Evolutionary conservation across 2,113 vertebrate species (phyloP).

Genomic region (Narcine bancroftii): DNA sequence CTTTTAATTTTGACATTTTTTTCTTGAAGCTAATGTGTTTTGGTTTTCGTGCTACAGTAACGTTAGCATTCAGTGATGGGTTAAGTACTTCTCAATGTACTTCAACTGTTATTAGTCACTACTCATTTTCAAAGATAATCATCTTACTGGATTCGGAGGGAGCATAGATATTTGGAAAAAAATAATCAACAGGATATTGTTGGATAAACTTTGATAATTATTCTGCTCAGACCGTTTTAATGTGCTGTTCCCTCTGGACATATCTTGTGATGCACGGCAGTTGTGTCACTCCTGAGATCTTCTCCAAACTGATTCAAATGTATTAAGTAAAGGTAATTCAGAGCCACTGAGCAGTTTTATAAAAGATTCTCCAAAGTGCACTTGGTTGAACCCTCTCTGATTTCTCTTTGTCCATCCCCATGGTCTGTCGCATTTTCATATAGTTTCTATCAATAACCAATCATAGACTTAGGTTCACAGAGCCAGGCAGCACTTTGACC

Average conservation of each 20-base stretch:
- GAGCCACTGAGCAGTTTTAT: not conserved
- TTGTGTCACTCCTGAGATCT: not conserved
- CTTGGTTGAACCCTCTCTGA: not conserved
- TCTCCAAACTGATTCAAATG: not conserved
- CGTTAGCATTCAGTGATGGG: not conserved
- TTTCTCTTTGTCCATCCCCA: not conserved
- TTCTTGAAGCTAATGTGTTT: constrained; percentile 5
- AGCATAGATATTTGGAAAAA: not conserved
- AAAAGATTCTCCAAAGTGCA: not conserved
- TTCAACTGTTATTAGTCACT: constrained; percentile 10
- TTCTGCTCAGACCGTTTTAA: not conserved
- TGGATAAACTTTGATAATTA: not conserved
- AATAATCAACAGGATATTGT: not conserved
- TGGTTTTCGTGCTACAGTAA: not conserved
- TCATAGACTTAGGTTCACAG: too few species aligned
- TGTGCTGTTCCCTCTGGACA: not conserved
- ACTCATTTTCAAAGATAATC: constrained; percentile 18
- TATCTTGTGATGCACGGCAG: not conserved
- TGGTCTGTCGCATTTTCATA: not conserved
- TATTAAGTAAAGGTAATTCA: not conserved
- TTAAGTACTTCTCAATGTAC: not conserved
- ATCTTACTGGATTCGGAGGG: not conserved
- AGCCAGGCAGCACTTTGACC: too few species aligned
- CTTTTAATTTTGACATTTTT: constrained; percentile 30
- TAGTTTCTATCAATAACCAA: not conserved